Percentiles rank a stretch among this genome's conserved stretches.
phyloP scores from a whole-genome alignment of 1,140 invertebrate species.

The Homarus americanus region DNA sequence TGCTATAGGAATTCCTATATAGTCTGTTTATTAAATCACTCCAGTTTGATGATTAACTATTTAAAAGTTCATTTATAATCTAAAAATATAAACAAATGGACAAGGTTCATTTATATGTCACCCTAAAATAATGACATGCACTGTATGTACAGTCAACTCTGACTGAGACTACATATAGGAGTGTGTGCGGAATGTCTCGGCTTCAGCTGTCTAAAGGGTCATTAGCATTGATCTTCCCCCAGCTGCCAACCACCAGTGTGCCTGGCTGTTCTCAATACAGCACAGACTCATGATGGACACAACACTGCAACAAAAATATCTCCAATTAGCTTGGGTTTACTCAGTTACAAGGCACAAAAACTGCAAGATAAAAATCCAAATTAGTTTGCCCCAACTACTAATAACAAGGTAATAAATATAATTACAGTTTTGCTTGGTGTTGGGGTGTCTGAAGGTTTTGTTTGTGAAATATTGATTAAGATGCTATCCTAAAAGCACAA shows the following conservation, averaged over 20 bases:
- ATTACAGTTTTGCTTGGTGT: too few species aligned
- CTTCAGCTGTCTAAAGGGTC: background rate
- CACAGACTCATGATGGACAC: conserved; percentile 65
- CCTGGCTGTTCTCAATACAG: conserved; percentile 10
- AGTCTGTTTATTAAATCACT: conserved; percentile 19
- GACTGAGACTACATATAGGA: conserved; percentile 9
- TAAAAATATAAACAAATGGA: conserved; percentile 3
- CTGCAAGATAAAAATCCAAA: too few species aligned
- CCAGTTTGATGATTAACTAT: conserved; percentile 3
- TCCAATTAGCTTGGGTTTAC: background rate
- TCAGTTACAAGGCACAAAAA: background rate
- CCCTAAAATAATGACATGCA: conserved; percentile 24
- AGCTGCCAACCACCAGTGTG: conserved; percentile 10
- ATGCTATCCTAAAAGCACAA: too few species aligned
- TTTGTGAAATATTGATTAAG: too few species aligned
- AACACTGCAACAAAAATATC: conserved; percentile 51
- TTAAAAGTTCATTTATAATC: background rate
- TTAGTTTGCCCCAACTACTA: too few species aligned
- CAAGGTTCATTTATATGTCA: background rate
- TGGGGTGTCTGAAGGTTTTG: too few species aligned
- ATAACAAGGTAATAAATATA: too few species aligned
- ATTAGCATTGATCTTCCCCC: background rate
- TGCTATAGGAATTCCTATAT: conserved; percentile 49
- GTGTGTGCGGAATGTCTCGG: conserved; percentile 49
- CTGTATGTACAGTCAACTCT: conserved; percentile 35